These are phyloP conservation scores for Akabosia matsudoensis DNA, from an alignment of 1,140 invertebrate species.

Conservation along the genomic window DNA sequence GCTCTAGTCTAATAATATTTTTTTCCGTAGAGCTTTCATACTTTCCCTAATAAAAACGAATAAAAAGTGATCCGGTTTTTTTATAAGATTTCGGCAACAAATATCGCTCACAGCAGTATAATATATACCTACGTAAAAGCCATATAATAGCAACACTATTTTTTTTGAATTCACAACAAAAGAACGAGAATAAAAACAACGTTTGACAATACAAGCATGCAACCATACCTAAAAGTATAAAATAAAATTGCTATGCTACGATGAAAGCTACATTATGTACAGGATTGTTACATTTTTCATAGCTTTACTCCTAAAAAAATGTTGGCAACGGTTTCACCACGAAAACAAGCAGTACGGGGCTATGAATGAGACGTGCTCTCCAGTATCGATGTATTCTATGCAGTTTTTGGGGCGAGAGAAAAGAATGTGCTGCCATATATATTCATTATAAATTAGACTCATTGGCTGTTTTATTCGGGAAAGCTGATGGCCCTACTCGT, in stretches of 20 bases:
- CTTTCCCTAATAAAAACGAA: neutral
- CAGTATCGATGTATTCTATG: neutral
- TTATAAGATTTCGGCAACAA: constrained; percentile 9
- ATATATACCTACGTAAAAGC: neutral
- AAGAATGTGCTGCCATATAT: neutral
- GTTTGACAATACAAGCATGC: no score
- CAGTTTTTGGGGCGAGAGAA: neutral
- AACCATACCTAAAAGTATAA: no score
- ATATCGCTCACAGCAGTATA: neutral
- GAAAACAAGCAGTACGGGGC: neutral
- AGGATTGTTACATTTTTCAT: no score
- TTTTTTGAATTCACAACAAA: no score
- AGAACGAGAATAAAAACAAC: no score
- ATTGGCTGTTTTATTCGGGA: neutral
- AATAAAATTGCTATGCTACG: no score
- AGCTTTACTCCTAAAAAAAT: no score
- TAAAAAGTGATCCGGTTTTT: constrained; percentile 10
- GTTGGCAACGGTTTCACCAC: neutral
- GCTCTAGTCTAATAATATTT: neutral
- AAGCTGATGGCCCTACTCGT: neutral
- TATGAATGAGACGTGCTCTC: neutral
- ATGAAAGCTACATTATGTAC: no score
- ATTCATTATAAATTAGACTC: neutral
- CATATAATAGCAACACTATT: no score
- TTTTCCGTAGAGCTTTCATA: neutral